Percentiles rank a stretch among this genome's conserved stretches.
Evolutionary conservation across 1,140 invertebrate species (phyloP).

Genomic region (Anastatus disparis): DNA sequence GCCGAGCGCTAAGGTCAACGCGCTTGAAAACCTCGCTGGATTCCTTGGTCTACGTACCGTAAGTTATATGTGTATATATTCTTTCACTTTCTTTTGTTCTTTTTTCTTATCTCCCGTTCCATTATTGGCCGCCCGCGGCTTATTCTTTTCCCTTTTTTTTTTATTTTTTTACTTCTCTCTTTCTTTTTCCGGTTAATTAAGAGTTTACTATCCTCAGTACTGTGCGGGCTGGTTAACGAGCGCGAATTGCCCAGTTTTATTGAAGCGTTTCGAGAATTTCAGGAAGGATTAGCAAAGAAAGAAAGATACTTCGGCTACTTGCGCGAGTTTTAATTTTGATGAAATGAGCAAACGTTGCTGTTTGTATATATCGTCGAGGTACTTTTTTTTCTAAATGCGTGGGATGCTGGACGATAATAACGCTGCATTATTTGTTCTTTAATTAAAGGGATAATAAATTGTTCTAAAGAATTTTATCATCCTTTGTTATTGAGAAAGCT

Average conservation of each 20-base stretch:
- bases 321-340: too few species aligned
- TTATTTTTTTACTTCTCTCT: background rate
- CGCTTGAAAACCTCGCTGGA: conserved; percentile 68
- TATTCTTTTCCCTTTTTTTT: background rate
- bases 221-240: background rate
- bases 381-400: too few species aligned
- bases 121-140: background rate
- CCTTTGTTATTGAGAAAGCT: too few species aligned
- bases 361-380: too few species aligned
- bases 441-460: too few species aligned
- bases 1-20: conserved; percentile 63
- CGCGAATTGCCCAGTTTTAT: background rate
- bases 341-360: too few species aligned
- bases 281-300: background rate
- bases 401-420: too few species aligned
- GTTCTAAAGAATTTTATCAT: too few species aligned
- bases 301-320: too few species aligned
- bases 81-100: background rate
- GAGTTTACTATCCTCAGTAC: background rate
- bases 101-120: background rate
- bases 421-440: too few species aligned
- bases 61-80: conserved; percentile 47
- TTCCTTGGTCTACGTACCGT: conserved; percentile 68
- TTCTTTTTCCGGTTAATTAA: conserved; percentile 11
- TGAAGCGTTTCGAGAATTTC: background rate